Conservation (phyloP, 2,888 invertebrate genomes). For the Callyntrura guangdongensis region DNA sequence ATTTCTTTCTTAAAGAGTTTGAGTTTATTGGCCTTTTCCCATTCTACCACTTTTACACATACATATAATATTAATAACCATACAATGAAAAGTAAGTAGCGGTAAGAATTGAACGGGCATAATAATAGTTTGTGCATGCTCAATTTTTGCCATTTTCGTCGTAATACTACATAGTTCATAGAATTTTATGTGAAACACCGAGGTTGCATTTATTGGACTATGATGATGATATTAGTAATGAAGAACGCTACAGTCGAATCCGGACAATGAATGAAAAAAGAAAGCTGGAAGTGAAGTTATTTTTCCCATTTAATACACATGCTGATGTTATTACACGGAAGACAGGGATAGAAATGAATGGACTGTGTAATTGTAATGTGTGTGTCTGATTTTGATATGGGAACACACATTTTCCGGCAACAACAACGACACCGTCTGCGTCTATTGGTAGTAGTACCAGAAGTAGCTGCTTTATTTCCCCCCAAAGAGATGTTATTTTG, state of each 20-base stretch:
- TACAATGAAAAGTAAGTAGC: conserved; percentile 21
- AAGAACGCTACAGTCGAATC: too few species aligned
- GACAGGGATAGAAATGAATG: conserved; percentile 7
- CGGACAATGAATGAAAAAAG: neutral
- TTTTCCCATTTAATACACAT: neutral
- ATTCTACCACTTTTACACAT: conserved; percentile 11
- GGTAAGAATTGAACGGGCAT: conserved; percentile 13
- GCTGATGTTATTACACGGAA: neutral
- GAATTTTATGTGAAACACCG: conserved; percentile 1
- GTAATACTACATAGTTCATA: neutral
- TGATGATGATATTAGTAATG: neutral
- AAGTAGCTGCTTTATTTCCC: neutral
- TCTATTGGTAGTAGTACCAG: neutral
- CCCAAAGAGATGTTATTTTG: neutral
- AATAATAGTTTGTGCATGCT: conserved; percentile 32
- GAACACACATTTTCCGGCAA: conserved; percentile 55
- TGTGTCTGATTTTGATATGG: conserved; percentile 4
- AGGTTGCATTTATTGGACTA: conserved; percentile 1
- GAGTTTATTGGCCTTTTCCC: conserved; percentile 68
- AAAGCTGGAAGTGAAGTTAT: neutral
- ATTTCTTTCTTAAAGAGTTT: neutral
- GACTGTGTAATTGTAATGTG: conserved; percentile 13
- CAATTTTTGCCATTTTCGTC: conserved; percentile 36
- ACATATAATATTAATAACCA: conserved; percentile 14
- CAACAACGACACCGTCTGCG: neutral